phyloP scores from a whole-genome alignment of 2,888 invertebrate species.

The Mystacides longicornis region DNA sequence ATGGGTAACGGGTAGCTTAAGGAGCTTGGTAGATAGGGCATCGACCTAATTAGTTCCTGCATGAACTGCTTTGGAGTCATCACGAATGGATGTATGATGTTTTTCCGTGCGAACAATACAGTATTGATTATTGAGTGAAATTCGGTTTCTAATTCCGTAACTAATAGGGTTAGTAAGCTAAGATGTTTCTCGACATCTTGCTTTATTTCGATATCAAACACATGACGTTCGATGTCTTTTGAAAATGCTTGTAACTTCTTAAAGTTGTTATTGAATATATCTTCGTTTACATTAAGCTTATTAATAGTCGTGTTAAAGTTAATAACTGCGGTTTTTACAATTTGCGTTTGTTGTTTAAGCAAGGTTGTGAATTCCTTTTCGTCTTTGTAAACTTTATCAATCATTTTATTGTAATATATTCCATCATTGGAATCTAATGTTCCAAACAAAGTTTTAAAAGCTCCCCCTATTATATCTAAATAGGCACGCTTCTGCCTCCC shows the following conservation, averaged over 20 bases:
- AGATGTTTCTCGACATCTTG: constrained; percentile 1
- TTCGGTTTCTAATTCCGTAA: not conserved
- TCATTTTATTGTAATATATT: not conserved
- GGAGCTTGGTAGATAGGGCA: not conserved
- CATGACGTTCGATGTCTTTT: not conserved
- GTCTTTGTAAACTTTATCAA: not conserved
- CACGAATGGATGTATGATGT: not conserved
- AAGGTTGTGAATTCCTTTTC: not conserved
- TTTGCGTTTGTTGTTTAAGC: constrained; percentile 3
- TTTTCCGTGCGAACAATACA: not conserved
- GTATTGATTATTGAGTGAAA: not conserved
- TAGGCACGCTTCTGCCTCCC: not conserved
- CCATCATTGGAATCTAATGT: not conserved
- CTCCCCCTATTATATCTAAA: not conserved
- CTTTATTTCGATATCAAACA: not conserved
- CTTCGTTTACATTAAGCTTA: not conserved
- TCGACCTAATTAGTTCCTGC: not conserved
- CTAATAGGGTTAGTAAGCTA: not conserved
- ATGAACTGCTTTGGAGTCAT: not conserved
- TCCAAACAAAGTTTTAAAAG: constrained; percentile 2
- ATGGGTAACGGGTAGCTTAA: not conserved
- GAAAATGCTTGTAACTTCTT: not conserved
- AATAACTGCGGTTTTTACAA: not conserved
- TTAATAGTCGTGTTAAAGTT: constrained; percentile 1
- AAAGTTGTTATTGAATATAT: constrained; percentile 4